Percentiles rank a stretch among this genome's conserved stretches.
Conservation (phyloP, 2,888 invertebrate species). For the Erannis defoliaria region DNA sequence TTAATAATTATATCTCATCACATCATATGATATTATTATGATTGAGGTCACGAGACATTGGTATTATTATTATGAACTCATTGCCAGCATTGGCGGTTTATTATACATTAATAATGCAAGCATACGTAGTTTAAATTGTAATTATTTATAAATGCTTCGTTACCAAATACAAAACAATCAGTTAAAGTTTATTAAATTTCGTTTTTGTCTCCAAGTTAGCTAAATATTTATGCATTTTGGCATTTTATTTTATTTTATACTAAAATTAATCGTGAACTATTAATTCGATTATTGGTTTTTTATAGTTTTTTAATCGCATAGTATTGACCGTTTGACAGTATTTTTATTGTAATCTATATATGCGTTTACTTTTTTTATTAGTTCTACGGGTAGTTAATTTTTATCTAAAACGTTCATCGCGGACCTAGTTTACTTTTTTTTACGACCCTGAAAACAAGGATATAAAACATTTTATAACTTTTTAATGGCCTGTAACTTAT, state of each 20-base stretch:
- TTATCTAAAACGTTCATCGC: neutral
- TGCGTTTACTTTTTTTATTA: neutral
- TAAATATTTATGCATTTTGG: too few relatives aligned
- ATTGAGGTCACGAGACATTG: too few relatives aligned
- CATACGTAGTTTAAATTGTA: too few relatives aligned
- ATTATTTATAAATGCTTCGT: too few relatives aligned
- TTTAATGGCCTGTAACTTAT: slow-evolving; percentile 18
- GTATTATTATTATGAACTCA: too few relatives aligned
- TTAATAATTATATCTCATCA: too few relatives aligned
- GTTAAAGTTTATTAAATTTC: too few relatives aligned
- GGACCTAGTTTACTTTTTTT: neutral
- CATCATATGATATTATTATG: too few relatives aligned
- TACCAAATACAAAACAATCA: too few relatives aligned
- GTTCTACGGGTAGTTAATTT: neutral
- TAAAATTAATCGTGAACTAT: neutral
- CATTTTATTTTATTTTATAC: neutral
- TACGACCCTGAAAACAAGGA: slow-evolving; percentile 4
- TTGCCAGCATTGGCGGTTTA: too few relatives aligned
- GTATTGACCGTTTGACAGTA: neutral
- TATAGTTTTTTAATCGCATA: slow-evolving; percentile 3
- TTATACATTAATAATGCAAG: too few relatives aligned
- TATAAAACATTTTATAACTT: slow-evolving; percentile 11
- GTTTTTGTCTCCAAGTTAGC: too few relatives aligned
- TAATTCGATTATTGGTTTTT: neutral
- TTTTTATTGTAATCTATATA: slow-evolving; percentile 8